These are phyloP conservation scores for Pelmatolapia mariae DNA, from an alignment of 2,113 vertebrate species.

Conservation along the genomic window DNA sequence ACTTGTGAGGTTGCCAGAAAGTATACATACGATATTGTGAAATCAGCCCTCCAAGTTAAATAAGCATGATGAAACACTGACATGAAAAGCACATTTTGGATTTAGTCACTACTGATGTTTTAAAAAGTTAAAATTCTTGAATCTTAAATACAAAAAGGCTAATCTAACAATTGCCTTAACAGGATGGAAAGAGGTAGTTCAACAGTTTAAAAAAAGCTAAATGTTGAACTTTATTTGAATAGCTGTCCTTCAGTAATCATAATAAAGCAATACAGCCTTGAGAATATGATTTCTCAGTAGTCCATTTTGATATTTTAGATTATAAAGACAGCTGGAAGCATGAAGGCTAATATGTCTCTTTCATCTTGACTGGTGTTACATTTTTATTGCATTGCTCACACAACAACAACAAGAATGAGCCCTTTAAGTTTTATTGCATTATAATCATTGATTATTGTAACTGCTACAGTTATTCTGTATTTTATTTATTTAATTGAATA, in stretches of 20 bases:
- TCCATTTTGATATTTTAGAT: neutral
- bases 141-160: neutral
- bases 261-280: accelerated
- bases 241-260: neutral
- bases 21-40: neutral
- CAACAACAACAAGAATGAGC: neutral
- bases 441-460: neutral
- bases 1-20: neutral
- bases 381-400: neutral
- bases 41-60: neutral
- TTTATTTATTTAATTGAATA: neutral
- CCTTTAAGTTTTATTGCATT: neutral
- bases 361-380: neutral
- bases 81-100: neutral
- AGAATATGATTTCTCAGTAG: neutral
- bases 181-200: neutral
- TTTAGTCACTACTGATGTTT: neutral
- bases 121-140: neutral
- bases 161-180: neutral
- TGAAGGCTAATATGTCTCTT: neutral
- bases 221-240: neutral
- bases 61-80: neutral
- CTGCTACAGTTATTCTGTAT: neutral
- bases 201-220: neutral
- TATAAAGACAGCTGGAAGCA: neutral